Percentiles rank a stretch among this genome's conserved stretches.
phyloP scores from a whole-genome alignment of 2,113 vertebrate genomes.

The Onychostruthus taczanowskii region DNA sequence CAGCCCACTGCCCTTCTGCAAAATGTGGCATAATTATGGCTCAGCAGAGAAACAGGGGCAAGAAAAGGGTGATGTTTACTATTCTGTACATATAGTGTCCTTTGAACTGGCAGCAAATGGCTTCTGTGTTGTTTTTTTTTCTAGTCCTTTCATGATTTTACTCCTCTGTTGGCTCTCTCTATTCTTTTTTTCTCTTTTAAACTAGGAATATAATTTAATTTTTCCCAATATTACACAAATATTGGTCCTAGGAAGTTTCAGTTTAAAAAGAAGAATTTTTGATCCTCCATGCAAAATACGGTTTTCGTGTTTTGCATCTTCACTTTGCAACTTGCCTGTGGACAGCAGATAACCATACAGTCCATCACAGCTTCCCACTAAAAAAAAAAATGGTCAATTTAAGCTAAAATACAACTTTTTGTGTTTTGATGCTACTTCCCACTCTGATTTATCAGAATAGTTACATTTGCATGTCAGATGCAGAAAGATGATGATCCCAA shows the following conservation, averaged over 20 bases:
- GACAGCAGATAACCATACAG: not conserved
- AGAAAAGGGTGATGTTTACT: not conserved
- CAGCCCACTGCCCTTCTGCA: not conserved
- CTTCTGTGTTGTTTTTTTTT: not conserved
- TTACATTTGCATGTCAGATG: conserved; percentile 46
- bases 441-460: conserved; percentile 20
- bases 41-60: not conserved
- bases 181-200: not conserved
- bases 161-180: not conserved
- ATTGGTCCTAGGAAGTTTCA: not conserved
- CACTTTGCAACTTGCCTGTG: not conserved
- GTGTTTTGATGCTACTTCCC: not conserved
- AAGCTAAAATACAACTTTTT: not conserved
- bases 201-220: not conserved
- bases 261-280: not conserved
- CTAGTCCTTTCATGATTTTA: not conserved
- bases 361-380: not conserved
- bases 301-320: not conserved
- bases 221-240: not conserved
- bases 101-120: not conserved
- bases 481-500: conserved; percentile 31
- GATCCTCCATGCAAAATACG: not conserved
- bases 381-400: not conserved
- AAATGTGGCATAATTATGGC: not conserved
- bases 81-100: not conserved